Evolutionary conservation across 2,113 vertebrate genomes (phyloP), one percentile per base, ranked within the genome.

Genomic region (Seriola aureovittata): DNA sequence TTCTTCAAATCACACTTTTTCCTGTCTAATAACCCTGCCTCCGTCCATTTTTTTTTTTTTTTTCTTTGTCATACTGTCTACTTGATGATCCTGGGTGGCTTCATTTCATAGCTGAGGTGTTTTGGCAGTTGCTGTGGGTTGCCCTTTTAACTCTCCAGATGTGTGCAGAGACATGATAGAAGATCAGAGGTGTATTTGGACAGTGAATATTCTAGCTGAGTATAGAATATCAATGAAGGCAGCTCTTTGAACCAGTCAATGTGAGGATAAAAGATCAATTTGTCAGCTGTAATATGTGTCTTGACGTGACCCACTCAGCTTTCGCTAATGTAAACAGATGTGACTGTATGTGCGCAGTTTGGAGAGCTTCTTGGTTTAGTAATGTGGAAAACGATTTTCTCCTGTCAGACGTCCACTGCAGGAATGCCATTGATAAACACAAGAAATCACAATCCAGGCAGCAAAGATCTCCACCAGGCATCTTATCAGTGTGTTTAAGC

Each of bases 401-500:
- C 52, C 44, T 38, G 19, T 71, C 54, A 10, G 40, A 34, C 50
- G 48, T 75, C 69, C 66, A 12, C 63, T 36, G 42, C 34, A 21
- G 69, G 50, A 67, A 84, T 2, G 8, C 59, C 73, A 58, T 70
- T 84, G 73, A 84, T 69, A 80, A 66, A 81, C 21, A 46, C 36
- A 42, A 46, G 21, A 59, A 87, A 76, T 78, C 21, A 25, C 62
- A 72, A 85, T 90, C 76, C 63, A 65, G 52, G 57, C 55, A 78
- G 80, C 84, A 83, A 87, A 87, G 74, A 82, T 81, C 63, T 82
- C 38, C 52, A 36, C 38, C 14, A 8, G 16, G 34, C 81, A 42
- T 66, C 86, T 87, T 85, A 86, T 84, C 75, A 75, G 52, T 40
- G 72, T 62, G 82, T 88, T 84, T 84, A 88, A 90, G 72, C 79